A percentile compares a stretch with the other conserved stretches of the same genome.
phyloP scores from a whole-genome alignment of 2,797 vertebrate species.

The Oceanodroma leucorhoa region DNA sequence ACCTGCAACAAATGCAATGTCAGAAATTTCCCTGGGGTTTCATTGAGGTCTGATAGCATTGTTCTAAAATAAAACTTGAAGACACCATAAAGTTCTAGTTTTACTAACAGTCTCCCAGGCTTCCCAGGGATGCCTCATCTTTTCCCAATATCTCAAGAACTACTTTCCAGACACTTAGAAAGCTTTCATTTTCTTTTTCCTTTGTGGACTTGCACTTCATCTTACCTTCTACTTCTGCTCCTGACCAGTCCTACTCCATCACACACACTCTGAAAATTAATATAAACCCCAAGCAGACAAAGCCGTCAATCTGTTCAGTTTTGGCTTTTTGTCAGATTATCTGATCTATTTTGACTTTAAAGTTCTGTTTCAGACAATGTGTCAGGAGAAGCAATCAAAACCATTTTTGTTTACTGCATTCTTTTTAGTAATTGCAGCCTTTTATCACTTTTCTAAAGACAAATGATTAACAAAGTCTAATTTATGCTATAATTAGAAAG shows the following conservation, averaged over 20 bases:
- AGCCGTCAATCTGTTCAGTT: background rate
- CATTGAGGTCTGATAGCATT: background rate
- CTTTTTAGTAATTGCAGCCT: constrained; percentile 5
- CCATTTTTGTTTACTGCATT: background rate
- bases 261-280: background rate
- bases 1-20: background rate
- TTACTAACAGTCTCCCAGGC: background rate
- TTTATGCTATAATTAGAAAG: background rate
- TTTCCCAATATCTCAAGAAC: background rate
- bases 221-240: background rate
- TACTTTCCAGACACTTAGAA: background rate
- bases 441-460: constrained; percentile 5
- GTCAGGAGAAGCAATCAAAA: background rate
- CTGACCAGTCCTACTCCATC: background rate
- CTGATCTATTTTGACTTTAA: background rate
- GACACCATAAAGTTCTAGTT: background rate
- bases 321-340: background rate
- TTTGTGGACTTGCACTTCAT: background rate
- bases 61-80: constrained; percentile 10
- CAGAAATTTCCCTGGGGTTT: background rate
- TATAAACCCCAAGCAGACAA: background rate
- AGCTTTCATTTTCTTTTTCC: background rate
- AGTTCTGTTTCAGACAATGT: background rate
- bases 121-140: background rate
- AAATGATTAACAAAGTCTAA: background rate